Evolutionary conservation across 2,797 vertebrate genomes (phyloP), one percentile per base, ranked within the genome.

Genomic region (Steatocranus sp.): DNA sequence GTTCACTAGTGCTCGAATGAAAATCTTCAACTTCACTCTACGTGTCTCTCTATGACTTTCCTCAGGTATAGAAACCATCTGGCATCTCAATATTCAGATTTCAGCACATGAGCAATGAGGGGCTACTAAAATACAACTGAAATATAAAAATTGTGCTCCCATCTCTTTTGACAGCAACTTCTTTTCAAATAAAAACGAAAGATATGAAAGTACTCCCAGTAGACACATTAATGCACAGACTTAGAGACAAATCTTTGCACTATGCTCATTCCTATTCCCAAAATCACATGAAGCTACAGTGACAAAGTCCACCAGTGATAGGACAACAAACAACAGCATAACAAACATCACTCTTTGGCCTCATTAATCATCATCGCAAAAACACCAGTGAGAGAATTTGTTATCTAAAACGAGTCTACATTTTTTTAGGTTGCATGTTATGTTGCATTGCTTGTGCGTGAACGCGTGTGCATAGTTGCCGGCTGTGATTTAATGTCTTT

Each of bases 321-420:
- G 89, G 80, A 92, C 92, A 94, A 90, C 92, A 92, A 94, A 93
- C 87, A 91, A 90, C 89, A 91, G 83, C 87, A 86, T 73, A 78
- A 87, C 81, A 89, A 83, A 91, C 81, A 89, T 23, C 81, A 93
- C 86, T 86, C 93, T 95, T 94, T 95, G 89, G 92, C 93, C 94
- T 80, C 2, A 86, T 91, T 92, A 88, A 91, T 91, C 88, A 90
- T 92, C 87, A 86, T 56, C n/a, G 7, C 61, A 27, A 78, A 76
- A 46, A 76, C 76, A 49, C 38, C 18, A 58, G 6, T 43, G 79
- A 54, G 48, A 79, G 34, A 84, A 81, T 50, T 53, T 76, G 32
- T 46, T 81, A 87, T 84, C 68, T 17, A 5, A 43, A 38, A 91
- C 87, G 86, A 81, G 74, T 82, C 66, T 61, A 41, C 66, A 82